A percentile compares a stretch with the other conserved stretches of the same genome.
Conservation (phyloP, 2,797 vertebrate species). For the Platalea minor region DNA sequence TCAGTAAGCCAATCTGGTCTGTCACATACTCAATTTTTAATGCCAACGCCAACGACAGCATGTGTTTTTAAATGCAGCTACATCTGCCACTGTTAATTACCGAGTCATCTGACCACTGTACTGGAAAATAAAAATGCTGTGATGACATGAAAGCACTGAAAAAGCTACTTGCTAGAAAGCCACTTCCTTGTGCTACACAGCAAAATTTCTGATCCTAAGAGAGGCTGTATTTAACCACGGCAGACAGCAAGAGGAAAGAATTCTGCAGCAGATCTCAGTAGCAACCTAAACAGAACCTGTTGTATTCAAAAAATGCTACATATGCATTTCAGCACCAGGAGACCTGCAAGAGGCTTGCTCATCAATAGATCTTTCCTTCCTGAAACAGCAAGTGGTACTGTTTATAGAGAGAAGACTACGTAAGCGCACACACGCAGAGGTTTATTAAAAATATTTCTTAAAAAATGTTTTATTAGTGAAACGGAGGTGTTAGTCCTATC, state of each 20-base stretch:
- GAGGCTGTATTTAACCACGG: neutral
- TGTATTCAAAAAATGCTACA: neutral
- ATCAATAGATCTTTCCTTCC: neutral
- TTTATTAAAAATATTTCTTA: neutral
- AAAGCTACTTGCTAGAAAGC: neutral
- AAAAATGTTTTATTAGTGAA: neutral
- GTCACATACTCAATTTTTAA: slow-evolving; percentile 42
- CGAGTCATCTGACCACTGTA: neutral
- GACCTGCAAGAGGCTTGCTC: neutral
- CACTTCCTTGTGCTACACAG: neutral
- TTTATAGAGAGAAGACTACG: neutral
- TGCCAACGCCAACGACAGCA: neutral
- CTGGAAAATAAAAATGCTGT: neutral
- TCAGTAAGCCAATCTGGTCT: slow-evolving; percentile 20
- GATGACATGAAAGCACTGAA: neutral
- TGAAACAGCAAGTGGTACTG: neutral
- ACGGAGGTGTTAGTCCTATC: rapidly evolving
- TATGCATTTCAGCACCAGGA: neutral
- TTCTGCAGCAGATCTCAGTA: neutral
- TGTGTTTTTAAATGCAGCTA: slow-evolving; percentile 36
- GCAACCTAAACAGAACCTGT: neutral
- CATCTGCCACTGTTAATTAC: slow-evolving; percentile 55
- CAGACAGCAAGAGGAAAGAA: neutral
- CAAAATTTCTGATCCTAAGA: neutral
- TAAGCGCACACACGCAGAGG: rapidly evolving